These are phyloP conservation scores for Tonatia bakeri DNA, from an alignment of 2,113 vertebrate species.

Conservation along the genomic window DNA sequence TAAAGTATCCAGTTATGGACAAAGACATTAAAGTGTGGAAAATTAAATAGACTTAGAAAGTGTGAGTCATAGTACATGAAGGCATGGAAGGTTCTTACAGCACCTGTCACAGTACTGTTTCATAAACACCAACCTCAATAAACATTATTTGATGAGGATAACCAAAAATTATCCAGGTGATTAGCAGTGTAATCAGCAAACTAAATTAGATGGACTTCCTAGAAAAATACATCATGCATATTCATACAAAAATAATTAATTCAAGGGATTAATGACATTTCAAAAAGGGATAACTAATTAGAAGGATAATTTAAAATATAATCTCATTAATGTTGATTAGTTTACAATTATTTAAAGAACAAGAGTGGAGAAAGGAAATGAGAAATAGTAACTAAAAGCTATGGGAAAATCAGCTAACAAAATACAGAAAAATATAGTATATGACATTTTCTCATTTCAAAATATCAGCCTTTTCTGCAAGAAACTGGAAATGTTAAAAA, in stretches of 20 bases:
- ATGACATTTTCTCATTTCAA: neutral
- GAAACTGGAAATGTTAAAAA: neutral
- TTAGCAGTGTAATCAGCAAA: slow-evolving; percentile 60
- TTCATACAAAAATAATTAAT: slow-evolving; percentile 70
- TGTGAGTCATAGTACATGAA: neutral
- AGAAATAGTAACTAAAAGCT: neutral
- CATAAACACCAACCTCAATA: slow-evolving; percentile 27
- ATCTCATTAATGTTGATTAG: slow-evolving; percentile 63
- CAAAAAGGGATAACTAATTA: slow-evolving; percentile 58
- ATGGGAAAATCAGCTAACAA: neutral
- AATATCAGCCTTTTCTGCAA: neutral
- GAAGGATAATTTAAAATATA: slow-evolving; percentile 64
- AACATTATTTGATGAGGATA: slow-evolving; percentile 57
- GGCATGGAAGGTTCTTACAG: neutral
- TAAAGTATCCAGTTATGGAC: neutral
- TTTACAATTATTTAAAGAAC: slow-evolving; percentile 55
- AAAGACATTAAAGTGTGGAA: neutral
- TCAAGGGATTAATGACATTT: slow-evolving; percentile 65
- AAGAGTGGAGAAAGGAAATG: slow-evolving; percentile 19
- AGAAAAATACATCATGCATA: slow-evolving; percentile 59
- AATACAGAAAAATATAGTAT: neutral
- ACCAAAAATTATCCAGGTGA: slow-evolving; percentile 53
- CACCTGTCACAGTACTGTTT: neutral
- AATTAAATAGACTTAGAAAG: slow-evolving; percentile 8
- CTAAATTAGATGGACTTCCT: slow-evolving; percentile 61